These are phyloP conservation scores for Dichetophora obliterata DNA, from an alignment of 2,888 invertebrate genomes.

Conservation along the genomic window DNA sequence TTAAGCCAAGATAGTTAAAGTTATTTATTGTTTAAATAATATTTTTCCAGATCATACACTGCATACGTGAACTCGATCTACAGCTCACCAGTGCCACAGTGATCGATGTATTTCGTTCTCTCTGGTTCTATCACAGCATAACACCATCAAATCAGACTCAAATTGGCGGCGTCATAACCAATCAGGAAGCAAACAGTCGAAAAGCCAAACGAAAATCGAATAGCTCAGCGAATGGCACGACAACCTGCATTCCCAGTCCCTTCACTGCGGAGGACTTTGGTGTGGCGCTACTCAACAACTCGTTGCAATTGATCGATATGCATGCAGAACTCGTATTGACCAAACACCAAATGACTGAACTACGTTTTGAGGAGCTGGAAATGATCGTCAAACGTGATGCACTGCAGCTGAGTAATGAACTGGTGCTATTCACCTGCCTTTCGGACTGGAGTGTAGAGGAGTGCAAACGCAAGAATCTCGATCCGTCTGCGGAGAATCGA, in stretches of 20 bases:
- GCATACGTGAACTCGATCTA: slow-evolving; percentile 69
- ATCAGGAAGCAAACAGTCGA: slow-evolving; percentile 54
- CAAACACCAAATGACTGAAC: slow-evolving; percentile 62
- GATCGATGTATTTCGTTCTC: slow-evolving; percentile 66
- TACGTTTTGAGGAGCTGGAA: slow-evolving; percentile 69
- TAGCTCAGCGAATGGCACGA: slow-evolving; percentile 38
- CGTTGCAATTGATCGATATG: slow-evolving; percentile 69
- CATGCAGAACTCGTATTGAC: slow-evolving; percentile 66
- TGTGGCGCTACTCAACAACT: slow-evolving; percentile 67
- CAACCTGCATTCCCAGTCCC: slow-evolving; percentile 61
- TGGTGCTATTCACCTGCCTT: slow-evolving; percentile 67
- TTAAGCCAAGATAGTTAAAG: not conserved
- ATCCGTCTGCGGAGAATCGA: slow-evolving; percentile 66
- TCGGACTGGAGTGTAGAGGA: slow-evolving; percentile 69
- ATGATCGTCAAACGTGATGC: slow-evolving; percentile 68
- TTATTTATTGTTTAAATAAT: not conserved
- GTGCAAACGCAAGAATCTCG: slow-evolving; percentile 66
- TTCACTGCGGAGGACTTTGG: slow-evolving; percentile 69
- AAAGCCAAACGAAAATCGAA: slow-evolving; percentile 47
- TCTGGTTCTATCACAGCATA: slow-evolving; percentile 69
- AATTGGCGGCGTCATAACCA: slow-evolving; percentile 58
- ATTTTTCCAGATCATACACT: slow-evolving; percentile 61
- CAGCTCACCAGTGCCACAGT: slow-evolving; percentile 67
- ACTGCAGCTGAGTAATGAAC: slow-evolving; percentile 66
- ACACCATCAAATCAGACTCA: slow-evolving; percentile 62